These are phyloP conservation scores for Aphelenchoides avenae DNA, from an alignment of 1,140 invertebrate genomes.

Conservation along the genomic window DNA sequence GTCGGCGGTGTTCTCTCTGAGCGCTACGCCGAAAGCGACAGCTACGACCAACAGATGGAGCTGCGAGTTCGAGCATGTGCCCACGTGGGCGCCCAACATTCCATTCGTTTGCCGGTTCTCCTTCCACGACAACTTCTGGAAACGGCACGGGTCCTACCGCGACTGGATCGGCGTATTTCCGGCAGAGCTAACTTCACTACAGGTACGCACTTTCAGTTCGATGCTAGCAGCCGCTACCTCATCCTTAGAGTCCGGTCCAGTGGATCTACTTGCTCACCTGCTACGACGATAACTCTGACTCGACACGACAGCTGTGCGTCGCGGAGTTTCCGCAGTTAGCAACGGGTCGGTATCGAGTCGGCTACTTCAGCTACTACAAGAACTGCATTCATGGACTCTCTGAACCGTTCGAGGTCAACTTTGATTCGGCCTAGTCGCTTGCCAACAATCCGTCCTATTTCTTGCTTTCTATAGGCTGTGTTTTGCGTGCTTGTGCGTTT, in stretches of 20 bases:
- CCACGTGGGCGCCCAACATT: slow-evolving; percentile 20
- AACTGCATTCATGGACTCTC: slow-evolving; percentile 32
- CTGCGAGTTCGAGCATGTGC: slow-evolving; percentile 25
- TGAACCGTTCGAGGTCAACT: slow-evolving; percentile 19
- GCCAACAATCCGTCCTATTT: no score
- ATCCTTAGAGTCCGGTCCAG: slow-evolving; percentile 8
- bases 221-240: no score
- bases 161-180: slow-evolving; percentile 31
- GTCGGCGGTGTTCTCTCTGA: slow-evolving; percentile 17
- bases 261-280: slow-evolving; percentile 33
- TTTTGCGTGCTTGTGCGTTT: no score
- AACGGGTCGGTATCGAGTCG: slow-evolving; percentile 17
- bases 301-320: neutral
- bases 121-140: slow-evolving; percentile 14
- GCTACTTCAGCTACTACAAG: slow-evolving; percentile 23
- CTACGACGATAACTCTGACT: slow-evolving; percentile 17
- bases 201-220: no score
- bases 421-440: no score
- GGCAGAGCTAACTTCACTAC: slow-evolving; percentile 3
- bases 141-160: slow-evolving; percentile 5
- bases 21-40: neutral
- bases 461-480: no score
- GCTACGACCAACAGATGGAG: neutral
- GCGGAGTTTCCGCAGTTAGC: slow-evolving; percentile 23
- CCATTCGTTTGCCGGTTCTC: slow-evolving; percentile 26